Percentiles rank a stretch among this genome's conserved stretches.
These are phyloP conservation scores for Anas bahamensis DNA, from an alignment of 2,797 vertebrate species.

Conservation along the genomic window DNA sequence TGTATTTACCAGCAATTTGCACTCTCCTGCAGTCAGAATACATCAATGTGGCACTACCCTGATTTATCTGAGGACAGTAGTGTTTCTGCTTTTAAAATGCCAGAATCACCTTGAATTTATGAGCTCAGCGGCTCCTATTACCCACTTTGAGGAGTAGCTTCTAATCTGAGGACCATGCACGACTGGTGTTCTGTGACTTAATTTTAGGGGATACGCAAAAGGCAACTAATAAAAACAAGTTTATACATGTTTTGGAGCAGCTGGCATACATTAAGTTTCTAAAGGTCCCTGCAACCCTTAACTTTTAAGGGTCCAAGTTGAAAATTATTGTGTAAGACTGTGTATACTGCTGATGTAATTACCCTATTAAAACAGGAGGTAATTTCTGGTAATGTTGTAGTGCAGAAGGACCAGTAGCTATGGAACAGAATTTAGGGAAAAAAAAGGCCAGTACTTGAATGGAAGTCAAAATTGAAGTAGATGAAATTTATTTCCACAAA, in stretches of 20 bases:
- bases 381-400: not conserved
- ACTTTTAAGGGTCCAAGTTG: not conserved
- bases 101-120: not conserved
- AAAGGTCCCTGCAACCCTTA: not conserved
- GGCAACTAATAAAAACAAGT: not conserved
- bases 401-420: not conserved
- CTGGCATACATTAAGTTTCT: not conserved
- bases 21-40: not conserved
- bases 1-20: not conserved
- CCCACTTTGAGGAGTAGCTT: not conserved
- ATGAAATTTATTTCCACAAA: not conserved
- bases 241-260: fast-evolving
- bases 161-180: not conserved
- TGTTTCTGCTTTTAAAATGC: conserved; percentile 7
- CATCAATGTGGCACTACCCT: not conserved
- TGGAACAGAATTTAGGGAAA: not conserved
- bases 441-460: not conserved
- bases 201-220: not conserved
- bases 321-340: not conserved
- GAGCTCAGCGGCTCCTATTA: not conserved
- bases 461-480: not conserved
- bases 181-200: not conserved
- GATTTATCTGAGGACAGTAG: not conserved
- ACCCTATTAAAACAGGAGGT: not conserved
- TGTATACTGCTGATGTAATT: not conserved